Evolutionary conservation across 64 coral and sea anemone genomes (phyloP), one percentile per base, ranked within the genome.

Genomic region (Pocillopora verrucosa): DNA sequence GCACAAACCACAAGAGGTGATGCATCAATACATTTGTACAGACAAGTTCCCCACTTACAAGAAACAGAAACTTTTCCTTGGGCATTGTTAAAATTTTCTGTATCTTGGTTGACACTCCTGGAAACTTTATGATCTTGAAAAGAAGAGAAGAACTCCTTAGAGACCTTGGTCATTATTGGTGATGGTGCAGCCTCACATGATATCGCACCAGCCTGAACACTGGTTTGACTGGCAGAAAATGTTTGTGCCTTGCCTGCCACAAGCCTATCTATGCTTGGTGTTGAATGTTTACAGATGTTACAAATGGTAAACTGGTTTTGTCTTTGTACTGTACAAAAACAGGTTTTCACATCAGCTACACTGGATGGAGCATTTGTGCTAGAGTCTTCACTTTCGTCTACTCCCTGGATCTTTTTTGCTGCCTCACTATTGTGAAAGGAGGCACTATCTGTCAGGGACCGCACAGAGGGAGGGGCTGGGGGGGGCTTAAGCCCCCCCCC

Each of bases 21-120:
- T 36, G 96, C 96, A 80, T 98, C 96, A 60, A 95, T 88, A 61
- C 96, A 98, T 74, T 98, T 95, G 73, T 93, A 72, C 11, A 98
- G 79, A 78, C 38, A 87, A 34, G 83, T 87, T 19, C 74, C 59
- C 96, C 96, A 98, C 58, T 90, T 56, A 59, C 36, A 57, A 72
- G 87, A 75, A 73, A 94, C 34, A 24, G 67, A 25, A 70, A 70
- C 22, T 24, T 24, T 70, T 11, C 16, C 38, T 10, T 13, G 12
- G 9, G 56, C 56, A 24, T 5, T 36, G 30, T 79, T 14, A 38
- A 45, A 11, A 26, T 16, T 45, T 19, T 9, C 16, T 51, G 19
- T 41, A 56, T 30, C 37, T 76, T 25, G 76, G 13, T 22, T 64
- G 56, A 22, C 72, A 38, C 10, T 80, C 22, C 11, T 76, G 22